Base-by-base conservation (phyloP, 2,888 invertebrate genomes). In the Drosophila recens region DNA sequence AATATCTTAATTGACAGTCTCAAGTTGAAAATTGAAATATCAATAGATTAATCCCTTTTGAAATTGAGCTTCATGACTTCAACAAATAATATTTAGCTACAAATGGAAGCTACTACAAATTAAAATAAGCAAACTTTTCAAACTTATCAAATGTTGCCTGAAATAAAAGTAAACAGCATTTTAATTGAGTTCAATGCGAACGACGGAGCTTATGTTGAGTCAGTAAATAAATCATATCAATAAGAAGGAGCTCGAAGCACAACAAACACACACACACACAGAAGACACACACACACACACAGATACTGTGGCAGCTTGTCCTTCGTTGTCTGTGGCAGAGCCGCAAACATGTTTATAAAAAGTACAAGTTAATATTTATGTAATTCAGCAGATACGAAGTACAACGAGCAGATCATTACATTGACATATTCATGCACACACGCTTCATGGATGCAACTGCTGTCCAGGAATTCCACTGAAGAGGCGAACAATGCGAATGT, bases 291-390 rank as follows among this genome's bases (percentile, higher is more conserved):
- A 34, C 27, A 27, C 17, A 11, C 15, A 34, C 27, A 42, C n/a
- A 53, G 4, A 53, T 2, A 40, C 6, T 43, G 43, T 34, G 45
- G 36, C 38, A 36, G 33, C 20, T 42, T 64, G 72, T 62, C 66
- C 66, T 65, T 69, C 52, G 64, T 56, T 54, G 67, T 20, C 43
- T 43, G 43, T 20, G 43, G 43, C 43, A 11, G 20, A 49, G 53
- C 53, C n/a, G 59, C 79, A 68, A 76, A 89, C 83, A 87, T 83
- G 83, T 83, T 83, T 83, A 81, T 89, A 89, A 83, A 84, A 84
- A 84, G 90, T 84, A 89, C 83, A 84, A 84, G 88, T 89, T 84
- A 84, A 84, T 84, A 84, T 84, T 84, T 84, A 84, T 84, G 90
- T 84, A 84, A 84, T 89, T 70, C 90, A 79, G 74, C 67, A 68